phyloP scores from a whole-genome alignment of 2,888 invertebrate genomes.

The Eutolmus rufibarbis region DNA sequence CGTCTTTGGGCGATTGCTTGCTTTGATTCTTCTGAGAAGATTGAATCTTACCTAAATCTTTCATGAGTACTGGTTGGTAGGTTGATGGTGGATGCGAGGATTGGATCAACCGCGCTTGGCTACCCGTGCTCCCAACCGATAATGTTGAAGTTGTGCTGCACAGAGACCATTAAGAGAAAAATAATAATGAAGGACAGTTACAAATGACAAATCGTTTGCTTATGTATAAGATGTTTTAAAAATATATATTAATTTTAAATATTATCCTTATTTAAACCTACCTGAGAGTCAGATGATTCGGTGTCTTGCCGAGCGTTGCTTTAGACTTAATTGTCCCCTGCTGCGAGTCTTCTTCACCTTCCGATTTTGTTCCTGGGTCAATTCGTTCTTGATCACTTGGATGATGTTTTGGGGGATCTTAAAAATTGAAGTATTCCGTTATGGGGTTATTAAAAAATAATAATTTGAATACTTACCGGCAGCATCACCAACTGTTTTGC shows the following conservation, averaged over 20 bases:
- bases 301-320: conserved; percentile 82
- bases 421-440: conserved; percentile 37
- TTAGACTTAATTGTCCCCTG: conserved; percentile 72
- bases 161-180: conserved; percentile 49
- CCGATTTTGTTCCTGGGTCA: conserved; percentile 82
- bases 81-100: conserved; percentile 92
- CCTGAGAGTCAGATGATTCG: conserved; percentile 91
- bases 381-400: conserved; percentile 66
- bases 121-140: conserved; percentile 92
- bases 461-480: conserved; percentile 66
- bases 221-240: not conserved
- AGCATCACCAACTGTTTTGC: conserved; percentile 90
- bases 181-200: conserved; percentile 7
- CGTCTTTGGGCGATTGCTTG: conserved; percentile 61
- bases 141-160: conserved; percentile 90
- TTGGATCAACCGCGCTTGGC: conserved; percentile 91
- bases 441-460: not conserved
- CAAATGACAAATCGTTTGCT: not conserved
- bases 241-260: not conserved
- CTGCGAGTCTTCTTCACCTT: conserved; percentile 85
- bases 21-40: conserved; percentile 47
- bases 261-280: conserved; percentile 54
- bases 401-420: conserved; percentile 50
- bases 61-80: conserved; percentile 86
- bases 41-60: conserved; percentile 83